Evolutionary conservation across 2,888 invertebrate genomes (phyloP).

Genomic region (Tinea semifulvella): DNA sequence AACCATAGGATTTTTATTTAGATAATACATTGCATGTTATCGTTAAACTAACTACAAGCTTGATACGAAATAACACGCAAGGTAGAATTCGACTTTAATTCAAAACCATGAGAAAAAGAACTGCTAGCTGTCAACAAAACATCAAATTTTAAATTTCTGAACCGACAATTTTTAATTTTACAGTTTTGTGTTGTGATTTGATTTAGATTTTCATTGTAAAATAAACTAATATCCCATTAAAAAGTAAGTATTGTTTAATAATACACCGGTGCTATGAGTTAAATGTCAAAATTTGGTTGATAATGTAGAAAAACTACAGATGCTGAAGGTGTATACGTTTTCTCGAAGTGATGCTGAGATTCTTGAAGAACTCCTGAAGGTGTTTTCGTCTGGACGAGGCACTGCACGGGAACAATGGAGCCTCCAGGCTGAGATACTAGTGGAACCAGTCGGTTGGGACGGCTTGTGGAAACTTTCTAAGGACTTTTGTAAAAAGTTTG

Average conservation of each 20-base stretch:
- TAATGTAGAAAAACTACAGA: conserved; percentile 32
- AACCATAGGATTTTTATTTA: too few relatives aligned
- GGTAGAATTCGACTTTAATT: background rate
- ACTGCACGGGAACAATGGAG: conserved; percentile 53
- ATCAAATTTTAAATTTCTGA: background rate
- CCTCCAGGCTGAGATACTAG: conserved; percentile 59
- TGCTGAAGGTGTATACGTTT: conserved; percentile 52
- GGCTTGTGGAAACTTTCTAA: conserved; percentile 76
- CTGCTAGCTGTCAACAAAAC: background rate
- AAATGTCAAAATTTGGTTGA: background rate
- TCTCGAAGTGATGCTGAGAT: conserved; percentile 47
- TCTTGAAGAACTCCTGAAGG: conserved; percentile 38
- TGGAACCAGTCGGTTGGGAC: conserved; percentile 75
- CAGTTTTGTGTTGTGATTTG: too few relatives aligned
- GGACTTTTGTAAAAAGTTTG: conserved; percentile 68
- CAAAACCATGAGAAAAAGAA: too few relatives aligned
- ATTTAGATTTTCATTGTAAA: too few relatives aligned
- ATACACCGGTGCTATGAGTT: too few relatives aligned
- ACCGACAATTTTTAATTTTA: background rate
- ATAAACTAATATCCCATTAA: too few relatives aligned
- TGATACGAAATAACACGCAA: too few relatives aligned
- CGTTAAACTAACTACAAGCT: too few relatives aligned
- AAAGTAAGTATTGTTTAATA: background rate
- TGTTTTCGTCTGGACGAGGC: conserved; percentile 39
- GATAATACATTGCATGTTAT: too few relatives aligned